These are phyloP conservation scores for Aradus depressus DNA, from an alignment of 2,888 invertebrate species.

Conservation along the genomic window DNA sequence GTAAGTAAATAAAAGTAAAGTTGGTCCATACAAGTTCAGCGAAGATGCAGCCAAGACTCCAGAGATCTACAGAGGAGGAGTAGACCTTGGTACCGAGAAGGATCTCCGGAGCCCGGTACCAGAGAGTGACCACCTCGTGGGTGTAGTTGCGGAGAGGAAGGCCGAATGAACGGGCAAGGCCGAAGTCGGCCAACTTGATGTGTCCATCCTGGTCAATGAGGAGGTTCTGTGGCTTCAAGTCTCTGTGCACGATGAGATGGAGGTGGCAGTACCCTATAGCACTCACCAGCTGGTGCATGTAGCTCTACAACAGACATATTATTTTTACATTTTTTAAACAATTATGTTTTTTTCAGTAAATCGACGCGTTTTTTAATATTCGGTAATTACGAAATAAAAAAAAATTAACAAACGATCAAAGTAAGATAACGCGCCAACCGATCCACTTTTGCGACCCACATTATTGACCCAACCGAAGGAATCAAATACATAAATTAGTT, in stretches of 20 bases:
- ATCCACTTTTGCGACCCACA: too few species aligned
- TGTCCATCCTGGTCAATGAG: constrained; percentile 74
- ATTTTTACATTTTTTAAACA: constrained; percentile 63
- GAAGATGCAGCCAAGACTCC: constrained; percentile 96
- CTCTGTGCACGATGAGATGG: constrained; percentile 79
- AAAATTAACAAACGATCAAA: too few species aligned
- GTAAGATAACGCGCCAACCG: too few species aligned
- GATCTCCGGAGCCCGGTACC: constrained; percentile 97
- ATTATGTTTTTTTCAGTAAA: too few species aligned
- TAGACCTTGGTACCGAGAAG: constrained; percentile 79
- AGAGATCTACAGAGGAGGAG: constrained; percentile 91
- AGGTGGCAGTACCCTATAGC: constrained; percentile 56
- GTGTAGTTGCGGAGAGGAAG: constrained; percentile 89
- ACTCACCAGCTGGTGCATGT: constrained; percentile 27
- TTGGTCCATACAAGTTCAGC: constrained; percentile 69
- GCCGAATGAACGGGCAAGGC: constrained; percentile 82
- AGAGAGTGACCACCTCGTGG: constrained; percentile 92
- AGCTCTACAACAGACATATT: constrained; percentile 48
- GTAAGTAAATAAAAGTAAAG: constrained; percentile 13
- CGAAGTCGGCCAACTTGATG: constrained; percentile 88
- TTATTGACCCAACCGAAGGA: too few species aligned
- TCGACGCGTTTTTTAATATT: too few species aligned
- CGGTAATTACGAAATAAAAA: not conserved
- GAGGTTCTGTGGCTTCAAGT: constrained; percentile 92
- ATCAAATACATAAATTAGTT: too few species aligned